A percentile compares a stretch with the other conserved stretches of the same genome.
phyloP scores from a whole-genome alignment of 2,888 invertebrate species.

The Tenthredo scrophulariae region DNA sequence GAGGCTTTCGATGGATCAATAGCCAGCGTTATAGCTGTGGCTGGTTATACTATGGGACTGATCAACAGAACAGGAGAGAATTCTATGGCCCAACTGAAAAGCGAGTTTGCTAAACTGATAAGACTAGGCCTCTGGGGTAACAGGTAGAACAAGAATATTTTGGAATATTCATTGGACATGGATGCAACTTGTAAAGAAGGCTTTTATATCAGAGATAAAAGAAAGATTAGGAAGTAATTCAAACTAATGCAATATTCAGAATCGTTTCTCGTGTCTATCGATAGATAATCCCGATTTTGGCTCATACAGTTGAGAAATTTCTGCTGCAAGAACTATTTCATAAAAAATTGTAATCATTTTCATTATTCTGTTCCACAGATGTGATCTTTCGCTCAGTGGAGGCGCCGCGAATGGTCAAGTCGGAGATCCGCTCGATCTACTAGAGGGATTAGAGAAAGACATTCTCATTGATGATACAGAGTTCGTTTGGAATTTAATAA shows the following conservation, averaged over 20 bases:
- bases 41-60: conserved; percentile 74
- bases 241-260: not conserved
- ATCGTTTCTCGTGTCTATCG: not conserved
- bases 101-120: conserved; percentile 81
- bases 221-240: not conserved
- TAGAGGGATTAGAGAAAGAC: conserved; percentile 80
- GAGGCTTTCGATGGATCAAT: conserved; percentile 81
- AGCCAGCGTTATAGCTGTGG: conserved; percentile 80
- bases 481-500: conserved; percentile 80
- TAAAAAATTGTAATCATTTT: not conserved
- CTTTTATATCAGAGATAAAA: not conserved
- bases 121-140: conserved; percentile 96
- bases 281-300: too few species aligned
- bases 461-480: conserved; percentile 84
- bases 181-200: not conserved
- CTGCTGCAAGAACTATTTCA: conserved; percentile 3
- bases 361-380: conserved; percentile 77
- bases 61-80: conserved; percentile 71
- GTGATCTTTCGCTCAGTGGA: conserved; percentile 92
- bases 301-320: not conserved
- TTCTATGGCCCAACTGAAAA: conserved; percentile 76
- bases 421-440: conserved; percentile 80
- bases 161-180: not conserved
- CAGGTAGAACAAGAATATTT: conserved; percentile 73
- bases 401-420: conserved; percentile 84